These are phyloP conservation scores for Leptocoma aspasia DNA, from an alignment of 2,113 vertebrate genomes.

Conservation along the genomic window DNA sequence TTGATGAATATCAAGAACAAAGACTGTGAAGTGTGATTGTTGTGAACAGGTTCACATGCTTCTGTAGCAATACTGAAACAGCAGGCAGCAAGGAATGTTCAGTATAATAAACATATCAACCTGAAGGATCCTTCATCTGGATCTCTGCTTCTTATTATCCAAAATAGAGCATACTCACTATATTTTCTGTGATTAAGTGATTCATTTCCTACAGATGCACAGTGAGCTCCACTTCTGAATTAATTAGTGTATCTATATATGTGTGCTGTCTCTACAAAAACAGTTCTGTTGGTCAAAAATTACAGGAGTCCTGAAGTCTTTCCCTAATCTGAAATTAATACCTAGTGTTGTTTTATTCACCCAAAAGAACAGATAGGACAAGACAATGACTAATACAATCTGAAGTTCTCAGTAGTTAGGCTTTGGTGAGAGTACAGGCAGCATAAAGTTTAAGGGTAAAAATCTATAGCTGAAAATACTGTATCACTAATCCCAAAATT, in stretches of 20 bases:
- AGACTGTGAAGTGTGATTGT: not conserved
- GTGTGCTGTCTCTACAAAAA: not conserved
- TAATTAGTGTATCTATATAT: not conserved
- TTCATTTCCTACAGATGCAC: conserved; percentile 15
- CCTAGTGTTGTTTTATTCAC: not conserved
- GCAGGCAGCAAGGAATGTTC: not conserved
- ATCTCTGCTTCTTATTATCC: not conserved
- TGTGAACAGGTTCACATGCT: not conserved
- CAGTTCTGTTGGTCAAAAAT: not conserved
- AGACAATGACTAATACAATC: not conserved
- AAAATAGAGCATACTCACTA: not conserved
- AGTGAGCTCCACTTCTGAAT: not conserved
- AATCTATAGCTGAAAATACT: not conserved
- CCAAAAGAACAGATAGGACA: accelerated
- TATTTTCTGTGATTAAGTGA: not conserved
- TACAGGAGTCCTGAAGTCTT: not conserved
- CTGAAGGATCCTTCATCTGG: conserved; percentile 1
- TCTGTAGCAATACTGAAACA: not conserved
- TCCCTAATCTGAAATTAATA: not conserved
- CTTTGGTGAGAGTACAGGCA: not conserved
- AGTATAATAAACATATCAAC: not conserved
- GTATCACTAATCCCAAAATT: not conserved
- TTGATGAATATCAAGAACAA: not conserved
- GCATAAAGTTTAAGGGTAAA: not conserved
- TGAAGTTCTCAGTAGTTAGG: not conserved